Conservation (phyloP, 2,888 invertebrate genomes). For the Hirtodrosophila cameraria region DNA sequence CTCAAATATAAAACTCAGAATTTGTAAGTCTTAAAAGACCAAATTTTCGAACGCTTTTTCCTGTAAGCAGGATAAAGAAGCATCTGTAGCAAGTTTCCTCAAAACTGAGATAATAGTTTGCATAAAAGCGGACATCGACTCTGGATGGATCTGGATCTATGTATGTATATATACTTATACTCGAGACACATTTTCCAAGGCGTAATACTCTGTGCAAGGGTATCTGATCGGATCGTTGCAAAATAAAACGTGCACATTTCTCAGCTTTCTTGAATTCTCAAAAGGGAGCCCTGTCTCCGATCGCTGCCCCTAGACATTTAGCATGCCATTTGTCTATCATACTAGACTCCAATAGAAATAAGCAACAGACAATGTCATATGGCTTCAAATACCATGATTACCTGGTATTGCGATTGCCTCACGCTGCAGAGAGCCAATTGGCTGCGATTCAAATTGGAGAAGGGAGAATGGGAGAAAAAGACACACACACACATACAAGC, state of each 20-base stretch:
- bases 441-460: conserved; percentile 32
- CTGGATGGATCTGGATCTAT: no score
- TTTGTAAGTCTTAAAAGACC: no score
- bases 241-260: conserved; percentile 9
- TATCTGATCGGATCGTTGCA: conserved; percentile 11
- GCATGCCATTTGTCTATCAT: conserved; percentile 29
- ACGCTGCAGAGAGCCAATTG: conserved; percentile 13
- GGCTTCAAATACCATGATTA: conserved; percentile 24
- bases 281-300: conserved; percentile 1
- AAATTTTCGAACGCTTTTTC: no score
- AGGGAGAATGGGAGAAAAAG: conserved; percentile 14
- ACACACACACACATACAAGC: conserved; percentile 6
- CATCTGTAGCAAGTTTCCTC: no score
- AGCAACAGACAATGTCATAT: conserved; percentile 8
- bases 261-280: conserved; percentile 20
- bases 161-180: not conserved
- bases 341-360: conserved; percentile 35
- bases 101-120: no score
- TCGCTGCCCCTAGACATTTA: conserved; percentile 12
- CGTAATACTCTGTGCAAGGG: no score
- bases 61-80: no score
- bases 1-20: no score
- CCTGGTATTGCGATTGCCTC: not conserved
- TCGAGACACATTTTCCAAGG: no score
- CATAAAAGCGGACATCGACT: no score